phyloP scores from a whole-genome alignment of 2,113 vertebrate genomes.

The Genyomyrus donnyi region DNA sequence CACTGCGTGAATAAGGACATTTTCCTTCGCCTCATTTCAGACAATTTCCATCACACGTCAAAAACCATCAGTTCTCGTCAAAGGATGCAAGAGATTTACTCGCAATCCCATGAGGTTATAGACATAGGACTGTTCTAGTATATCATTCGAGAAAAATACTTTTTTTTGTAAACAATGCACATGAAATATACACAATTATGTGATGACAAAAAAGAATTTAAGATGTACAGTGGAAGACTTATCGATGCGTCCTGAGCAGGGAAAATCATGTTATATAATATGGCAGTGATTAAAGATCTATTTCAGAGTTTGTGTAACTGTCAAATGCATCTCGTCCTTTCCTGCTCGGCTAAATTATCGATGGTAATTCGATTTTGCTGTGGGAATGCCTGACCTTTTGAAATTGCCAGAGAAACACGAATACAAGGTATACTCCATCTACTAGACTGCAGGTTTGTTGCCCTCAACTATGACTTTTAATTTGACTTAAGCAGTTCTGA shows the following conservation, averaged over 20 bases:
- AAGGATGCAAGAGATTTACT: background rate
- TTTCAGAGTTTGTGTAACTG: background rate
- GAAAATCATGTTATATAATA: background rate
- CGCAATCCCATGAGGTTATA: constrained; percentile 11
- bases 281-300: background rate
- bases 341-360: background rate
- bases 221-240: background rate
- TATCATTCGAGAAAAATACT: background rate
- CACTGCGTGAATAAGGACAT: background rate
- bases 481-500: background rate
- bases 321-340: background rate
- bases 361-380: background rate
- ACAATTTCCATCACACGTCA: background rate
- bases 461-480: constrained; percentile 21
- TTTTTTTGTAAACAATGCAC: constrained; percentile 2
- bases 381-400: constrained; percentile 13
- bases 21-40: background rate
- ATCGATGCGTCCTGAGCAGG: background rate
- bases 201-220: background rate
- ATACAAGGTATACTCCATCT: background rate
- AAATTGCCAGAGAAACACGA: constrained; percentile 6
- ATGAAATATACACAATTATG: background rate
- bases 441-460: constrained; percentile 12
- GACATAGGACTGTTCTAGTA: constrained; percentile 16
- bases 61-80: background rate